phyloP scores from a whole-genome alignment of 2,797 vertebrate genomes.

The Cyclura pinguis region DNA sequence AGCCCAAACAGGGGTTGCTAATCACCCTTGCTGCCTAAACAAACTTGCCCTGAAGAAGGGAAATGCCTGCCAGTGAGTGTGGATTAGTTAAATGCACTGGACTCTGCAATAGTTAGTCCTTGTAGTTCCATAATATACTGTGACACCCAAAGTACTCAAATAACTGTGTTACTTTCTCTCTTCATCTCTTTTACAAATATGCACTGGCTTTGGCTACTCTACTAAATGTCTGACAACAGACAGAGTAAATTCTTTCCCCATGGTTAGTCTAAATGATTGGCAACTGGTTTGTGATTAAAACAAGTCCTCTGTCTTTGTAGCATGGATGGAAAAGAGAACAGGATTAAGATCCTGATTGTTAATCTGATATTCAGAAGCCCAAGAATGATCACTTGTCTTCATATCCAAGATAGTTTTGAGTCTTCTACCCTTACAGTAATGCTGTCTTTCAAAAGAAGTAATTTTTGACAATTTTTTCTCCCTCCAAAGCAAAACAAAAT shows the following conservation, averaged over 20 bases:
- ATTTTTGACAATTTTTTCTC: too few species aligned
- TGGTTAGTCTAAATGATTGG: not conserved
- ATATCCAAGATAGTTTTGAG: not conserved
- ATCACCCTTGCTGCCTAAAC: slow-evolving; percentile 66
- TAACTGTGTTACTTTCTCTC: slow-evolving; percentile 4
- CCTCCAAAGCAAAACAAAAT: not conserved
- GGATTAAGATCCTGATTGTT: not conserved
- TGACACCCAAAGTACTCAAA: slow-evolving; percentile 54
- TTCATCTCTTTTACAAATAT: not conserved
- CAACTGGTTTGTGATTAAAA: not conserved
- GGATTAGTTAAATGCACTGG: slow-evolving; percentile 60
- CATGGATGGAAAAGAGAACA: not conserved
- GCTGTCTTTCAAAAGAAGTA: not conserved
- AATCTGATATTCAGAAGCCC: not conserved
- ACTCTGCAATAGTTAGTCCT: slow-evolving; percentile 57
- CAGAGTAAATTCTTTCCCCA: not conserved
- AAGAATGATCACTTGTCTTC: rapidly evolving
- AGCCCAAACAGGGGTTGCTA: slow-evolving; percentile 50
- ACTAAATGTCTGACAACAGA: not conserved
- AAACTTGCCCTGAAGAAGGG: slow-evolving; percentile 57
- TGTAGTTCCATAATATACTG: slow-evolving; percentile 63
- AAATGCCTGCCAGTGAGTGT: slow-evolving; percentile 65
- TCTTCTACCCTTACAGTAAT: not conserved
- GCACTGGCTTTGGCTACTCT: not conserved
- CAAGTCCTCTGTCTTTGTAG: not conserved